Evolutionary conservation across 2,797 vertebrate genomes (phyloP).

Genomic region (Saxicola maurus): DNA sequence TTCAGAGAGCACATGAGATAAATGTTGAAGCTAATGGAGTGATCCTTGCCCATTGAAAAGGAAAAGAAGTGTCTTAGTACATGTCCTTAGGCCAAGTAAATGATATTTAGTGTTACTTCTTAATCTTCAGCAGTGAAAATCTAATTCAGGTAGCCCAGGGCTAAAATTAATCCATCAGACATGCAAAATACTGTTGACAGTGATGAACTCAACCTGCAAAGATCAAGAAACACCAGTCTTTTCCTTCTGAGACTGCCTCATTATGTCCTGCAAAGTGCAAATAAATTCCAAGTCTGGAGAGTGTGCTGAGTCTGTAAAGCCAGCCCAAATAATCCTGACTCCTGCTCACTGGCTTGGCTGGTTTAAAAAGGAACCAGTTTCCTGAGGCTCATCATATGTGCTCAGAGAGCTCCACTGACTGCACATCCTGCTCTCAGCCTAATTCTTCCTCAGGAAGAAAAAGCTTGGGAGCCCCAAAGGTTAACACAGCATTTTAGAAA

Average conservation of each 20-base stretch:
- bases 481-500: slow-evolving; percentile 42
- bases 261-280: background rate
- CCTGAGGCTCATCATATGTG: background rate
- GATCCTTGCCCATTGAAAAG: slow-evolving; percentile 17
- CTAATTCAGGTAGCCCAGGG: background rate
- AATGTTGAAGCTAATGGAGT: slow-evolving; percentile 46
- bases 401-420: background rate
- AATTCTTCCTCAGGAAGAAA: background rate
- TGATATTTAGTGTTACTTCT: background rate
- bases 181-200: background rate
- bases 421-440: background rate
- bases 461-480: background rate
- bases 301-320: background rate
- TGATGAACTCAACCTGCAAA: background rate
- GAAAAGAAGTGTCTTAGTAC: slow-evolving; percentile 22
- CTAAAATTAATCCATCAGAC: background rate
- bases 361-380: background rate
- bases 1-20: slow-evolving; percentile 28
- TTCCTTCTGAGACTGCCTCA: background rate
- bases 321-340: background rate
- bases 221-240: background rate
- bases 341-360: background rate
- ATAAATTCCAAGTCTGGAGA: background rate
- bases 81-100: background rate
- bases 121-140: background rate